Conservation (phyloP, 2,113 vertebrate species). For the Pangasianodon hypophthalmus region DNA sequence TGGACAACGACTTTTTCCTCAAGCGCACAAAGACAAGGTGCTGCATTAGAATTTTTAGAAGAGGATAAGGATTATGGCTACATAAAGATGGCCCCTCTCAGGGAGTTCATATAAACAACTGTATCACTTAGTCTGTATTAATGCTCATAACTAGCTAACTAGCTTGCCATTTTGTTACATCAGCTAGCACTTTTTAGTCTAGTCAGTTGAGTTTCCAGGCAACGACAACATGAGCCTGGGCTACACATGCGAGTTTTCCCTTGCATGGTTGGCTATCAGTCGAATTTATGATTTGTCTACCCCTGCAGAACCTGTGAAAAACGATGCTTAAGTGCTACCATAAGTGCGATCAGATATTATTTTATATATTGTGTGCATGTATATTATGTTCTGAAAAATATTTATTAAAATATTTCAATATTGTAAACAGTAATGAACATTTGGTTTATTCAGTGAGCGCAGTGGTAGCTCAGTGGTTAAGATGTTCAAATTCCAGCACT, state of each 20-base stretch:
- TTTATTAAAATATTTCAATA: neutral
- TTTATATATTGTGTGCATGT: neutral
- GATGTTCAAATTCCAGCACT: no score
- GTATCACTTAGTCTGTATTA: neutral
- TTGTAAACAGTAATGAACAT: neutral
- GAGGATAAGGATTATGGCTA: neutral
- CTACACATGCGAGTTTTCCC: neutral
- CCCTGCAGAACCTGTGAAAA: neutral
- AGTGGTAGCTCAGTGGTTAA: no score
- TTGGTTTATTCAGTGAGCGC: neutral
- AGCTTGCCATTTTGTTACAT: neutral
- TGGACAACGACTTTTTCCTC: neutral
- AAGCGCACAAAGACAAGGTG: neutral
- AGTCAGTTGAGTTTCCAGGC: neutral
- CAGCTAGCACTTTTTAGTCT: neutral
- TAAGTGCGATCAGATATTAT: neutral
- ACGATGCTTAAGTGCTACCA: neutral
- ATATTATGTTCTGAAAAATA: neutral
- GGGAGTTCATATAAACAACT: neutral
- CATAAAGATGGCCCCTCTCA: neutral
- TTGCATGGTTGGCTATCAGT: neutral
- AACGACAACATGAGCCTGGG: neutral
- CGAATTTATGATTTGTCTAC: neutral
- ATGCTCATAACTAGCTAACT: neutral
- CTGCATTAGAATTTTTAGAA: slow-evolving; percentile 1